These are phyloP conservation scores for Propithecus deckenii DNA, from an alignment of 2,797 vertebrate species.

Conservation along the genomic window DNA sequence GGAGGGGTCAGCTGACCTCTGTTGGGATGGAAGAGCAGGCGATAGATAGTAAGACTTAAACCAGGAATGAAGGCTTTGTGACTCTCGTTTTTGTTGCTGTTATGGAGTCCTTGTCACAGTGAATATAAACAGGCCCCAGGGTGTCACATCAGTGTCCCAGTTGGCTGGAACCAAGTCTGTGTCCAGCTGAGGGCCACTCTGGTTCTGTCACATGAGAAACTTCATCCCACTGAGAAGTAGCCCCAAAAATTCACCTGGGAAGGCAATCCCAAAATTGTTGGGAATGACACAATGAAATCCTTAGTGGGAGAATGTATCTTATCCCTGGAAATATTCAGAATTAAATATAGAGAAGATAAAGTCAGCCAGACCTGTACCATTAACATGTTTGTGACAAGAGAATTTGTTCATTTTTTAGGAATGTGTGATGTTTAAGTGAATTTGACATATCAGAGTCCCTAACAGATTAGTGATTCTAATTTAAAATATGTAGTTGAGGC, in stretches of 20 bases:
- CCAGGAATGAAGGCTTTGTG: background rate
- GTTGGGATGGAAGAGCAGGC: accelerated
- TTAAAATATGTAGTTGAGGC: constrained; percentile 8
- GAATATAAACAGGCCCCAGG: background rate
- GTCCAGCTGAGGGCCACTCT: background rate
- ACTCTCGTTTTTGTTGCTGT: background rate
- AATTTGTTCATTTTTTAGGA: background rate
- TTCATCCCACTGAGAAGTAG: background rate
- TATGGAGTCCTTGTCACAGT: background rate
- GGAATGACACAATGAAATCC: background rate
- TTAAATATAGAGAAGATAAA: background rate
- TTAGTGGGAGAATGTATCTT: background rate
- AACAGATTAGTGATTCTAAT: constrained; percentile 54
- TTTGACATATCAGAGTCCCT: background rate
- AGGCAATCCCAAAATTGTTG: background rate
- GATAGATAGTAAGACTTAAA: background rate
- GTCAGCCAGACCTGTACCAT: background rate
- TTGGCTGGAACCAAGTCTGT: background rate
- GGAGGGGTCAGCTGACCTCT: too few relatives aligned
- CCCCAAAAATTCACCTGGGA: background rate
- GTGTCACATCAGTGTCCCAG: background rate
- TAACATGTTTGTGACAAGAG: background rate
- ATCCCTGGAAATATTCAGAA: background rate
- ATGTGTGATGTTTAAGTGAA: constrained; percentile 15
- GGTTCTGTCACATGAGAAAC: background rate